Evolutionary conservation across 2,797 vertebrate species (phyloP), one percentile per base, ranked within the genome.

Genomic region (Neosilurus hyrtlii): DNA sequence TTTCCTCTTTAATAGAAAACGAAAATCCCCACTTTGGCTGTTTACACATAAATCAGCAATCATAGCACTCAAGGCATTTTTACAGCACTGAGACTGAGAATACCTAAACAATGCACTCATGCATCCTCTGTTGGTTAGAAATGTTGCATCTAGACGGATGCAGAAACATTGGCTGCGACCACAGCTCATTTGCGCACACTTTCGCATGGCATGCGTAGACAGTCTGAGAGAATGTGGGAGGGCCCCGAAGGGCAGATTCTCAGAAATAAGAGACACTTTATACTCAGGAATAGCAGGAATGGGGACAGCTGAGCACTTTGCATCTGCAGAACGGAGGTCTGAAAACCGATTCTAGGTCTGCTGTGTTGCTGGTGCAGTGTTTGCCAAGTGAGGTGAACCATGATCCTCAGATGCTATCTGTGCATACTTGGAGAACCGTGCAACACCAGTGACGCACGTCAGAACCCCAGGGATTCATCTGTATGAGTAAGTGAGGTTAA

Each of bases 221-320:
- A 52, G 12, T 20, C 52, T 20, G 12, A 49, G 68, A 66, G 20
- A 79, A 84, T 84, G 82, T 70, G 35, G 74, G 65, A 22, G 82
- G 82, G 56, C 7, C 49, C 16, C 15, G 9, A 24, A 61, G 66
- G 65, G 43, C 65, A 68, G n/a, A 68, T 83, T 70, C 71, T 82
- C 59, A 37, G 61, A 82, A 82, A 67, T 62, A 72, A 70, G 74
- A 66, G 62, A 82, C 63, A 82, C 63, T 77, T 77, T 68, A 83
- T 83, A 68, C 65, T 43, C 61, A 43, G 22, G 57, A 57, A 63
- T 63, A 65, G 49, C 59, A 65, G 76, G 77, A 83, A 63, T 65
- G 73, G 26, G 65, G 30, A 83, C 82, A 79, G 77, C 78, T 84
- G 83, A 26, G 51, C 59, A 66, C 68, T 80, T 52, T 59, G 63